Evolutionary conservation across 2,888 invertebrate species (phyloP).

Genomic region (Tachina lurida): DNA sequence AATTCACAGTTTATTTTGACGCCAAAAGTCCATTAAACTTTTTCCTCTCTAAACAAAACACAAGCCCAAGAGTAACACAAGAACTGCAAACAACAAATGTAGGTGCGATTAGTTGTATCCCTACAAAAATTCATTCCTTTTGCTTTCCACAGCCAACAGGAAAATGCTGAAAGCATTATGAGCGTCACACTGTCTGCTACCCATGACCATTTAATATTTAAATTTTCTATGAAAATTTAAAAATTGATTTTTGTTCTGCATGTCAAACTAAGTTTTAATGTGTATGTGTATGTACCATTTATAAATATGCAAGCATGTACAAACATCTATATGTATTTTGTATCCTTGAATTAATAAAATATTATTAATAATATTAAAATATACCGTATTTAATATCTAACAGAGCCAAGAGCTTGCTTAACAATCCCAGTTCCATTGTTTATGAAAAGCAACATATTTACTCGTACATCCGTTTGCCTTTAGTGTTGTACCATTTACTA

Average conservation of each 20-base stretch:
- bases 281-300: not conserved
- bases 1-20: conserved; percentile 60
- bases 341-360: conserved; percentile 54
- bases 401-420: not conserved
- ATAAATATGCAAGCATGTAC: not conserved
- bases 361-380: not conserved
- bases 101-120: conserved; percentile 41
- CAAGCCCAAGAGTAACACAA: not conserved
- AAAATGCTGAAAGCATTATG: conserved; percentile 2
- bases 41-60: conserved; percentile 41
- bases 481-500: no score
- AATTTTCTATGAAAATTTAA: conserved; percentile 14
- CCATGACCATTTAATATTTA: conserved; percentile 17
- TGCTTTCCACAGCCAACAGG: not conserved
- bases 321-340: not conserved
- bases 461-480: no score
- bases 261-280: not conserved
- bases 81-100: conserved; percentile 17
- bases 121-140: conserved; percentile 14
- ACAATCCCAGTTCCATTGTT: not conserved
- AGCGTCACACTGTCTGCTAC: conserved; percentile 58
- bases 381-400: conserved; percentile 5
- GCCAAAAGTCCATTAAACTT: conserved; percentile 66
- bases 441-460: no score
- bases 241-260: conserved; percentile 19